These are phyloP conservation scores for Tragelaphus buxtoni DNA, from an alignment of 2,113 vertebrate genomes.

Conservation along the genomic window DNA sequence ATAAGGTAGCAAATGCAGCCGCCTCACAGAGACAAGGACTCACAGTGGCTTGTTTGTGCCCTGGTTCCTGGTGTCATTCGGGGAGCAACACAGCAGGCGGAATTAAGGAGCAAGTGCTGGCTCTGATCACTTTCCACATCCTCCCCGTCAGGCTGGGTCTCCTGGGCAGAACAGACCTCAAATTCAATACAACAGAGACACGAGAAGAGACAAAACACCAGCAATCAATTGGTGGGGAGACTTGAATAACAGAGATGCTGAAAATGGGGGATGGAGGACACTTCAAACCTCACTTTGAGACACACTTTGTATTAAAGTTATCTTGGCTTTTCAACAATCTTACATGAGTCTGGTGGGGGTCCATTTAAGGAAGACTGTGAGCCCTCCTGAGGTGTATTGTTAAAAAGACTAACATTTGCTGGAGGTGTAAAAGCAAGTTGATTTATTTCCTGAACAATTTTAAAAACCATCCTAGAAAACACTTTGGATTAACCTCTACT, in stretches of 20 bases:
- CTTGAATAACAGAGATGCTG: slow-evolving; percentile 6
- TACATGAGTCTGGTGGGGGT: not conserved
- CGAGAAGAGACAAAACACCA: not conserved
- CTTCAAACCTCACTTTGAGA: not conserved
- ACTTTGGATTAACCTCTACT: not conserved
- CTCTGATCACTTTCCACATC: slow-evolving; percentile 9
- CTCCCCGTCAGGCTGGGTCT: not conserved
- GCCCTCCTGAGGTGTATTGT: not conserved
- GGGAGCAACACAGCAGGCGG: not conserved
- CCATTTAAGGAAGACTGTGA: not conserved
- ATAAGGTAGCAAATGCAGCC: not conserved
- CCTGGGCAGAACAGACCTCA: slow-evolving; percentile 49
- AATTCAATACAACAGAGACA: slow-evolving; percentile 37
- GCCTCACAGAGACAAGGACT: not conserved
- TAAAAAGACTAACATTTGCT: not conserved
- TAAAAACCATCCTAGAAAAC: slow-evolving; percentile 5
- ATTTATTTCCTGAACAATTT: slow-evolving; percentile 26
- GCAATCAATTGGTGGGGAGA: not conserved
- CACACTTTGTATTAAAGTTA: not conserved
- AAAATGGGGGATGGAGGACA: not conserved
- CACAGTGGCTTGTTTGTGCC: not conserved
- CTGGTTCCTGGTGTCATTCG: not conserved
- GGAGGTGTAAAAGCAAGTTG: not conserved
- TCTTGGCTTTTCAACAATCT: not conserved
- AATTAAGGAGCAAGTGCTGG: not conserved